Conservation (phyloP, 64 coral and sea anemone genomes). For the Exaiptasia diaphana region DNA sequence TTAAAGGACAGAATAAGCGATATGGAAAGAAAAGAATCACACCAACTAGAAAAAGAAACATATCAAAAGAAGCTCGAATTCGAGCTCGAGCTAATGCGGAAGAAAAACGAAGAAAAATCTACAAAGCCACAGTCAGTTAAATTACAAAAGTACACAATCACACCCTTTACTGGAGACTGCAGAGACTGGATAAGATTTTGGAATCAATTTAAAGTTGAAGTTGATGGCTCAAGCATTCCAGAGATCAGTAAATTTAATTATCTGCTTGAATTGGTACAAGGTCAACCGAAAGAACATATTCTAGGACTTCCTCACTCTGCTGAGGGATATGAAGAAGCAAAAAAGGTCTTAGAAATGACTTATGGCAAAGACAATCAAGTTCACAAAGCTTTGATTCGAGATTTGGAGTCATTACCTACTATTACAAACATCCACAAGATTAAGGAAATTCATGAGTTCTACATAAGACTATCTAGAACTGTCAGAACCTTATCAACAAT, state of each 20-base stretch:
- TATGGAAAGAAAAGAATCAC: constrained; percentile 1
- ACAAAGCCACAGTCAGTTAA: constrained; percentile 28
- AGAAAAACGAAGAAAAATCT: background rate
- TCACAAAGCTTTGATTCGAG: constrained; percentile 41
- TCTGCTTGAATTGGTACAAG: constrained; percentile 36
- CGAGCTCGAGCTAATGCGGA: background rate
- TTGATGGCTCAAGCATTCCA: constrained; percentile 46
- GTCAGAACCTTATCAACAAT: constrained; percentile 29
- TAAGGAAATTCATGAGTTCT: constrained; percentile 40
- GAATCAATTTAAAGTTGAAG: constrained; percentile 72
- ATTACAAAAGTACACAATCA: constrained; percentile 66
- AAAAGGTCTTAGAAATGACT: constrained; percentile 27
- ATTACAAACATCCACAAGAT: constrained; percentile 16
- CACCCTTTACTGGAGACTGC: constrained; percentile 54
- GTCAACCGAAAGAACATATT: constrained; percentile 14
- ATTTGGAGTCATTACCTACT: constrained; percentile 20
- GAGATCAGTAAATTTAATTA: constrained; percentile 74
- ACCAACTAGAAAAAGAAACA: constrained; percentile 40
- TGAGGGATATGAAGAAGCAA: constrained; percentile 48
- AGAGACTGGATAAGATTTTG: constrained; percentile 69
- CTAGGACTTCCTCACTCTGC: constrained; percentile 38
- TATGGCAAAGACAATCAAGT: constrained; percentile 73
- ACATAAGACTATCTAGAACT: constrained; percentile 5
- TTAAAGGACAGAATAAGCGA: constrained; percentile 17
- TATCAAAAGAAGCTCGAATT: constrained; percentile 32